Evolutionary conservation across 2,797 vertebrate genomes (phyloP).

Genomic region (Acanthurus leucopareius): DNA sequence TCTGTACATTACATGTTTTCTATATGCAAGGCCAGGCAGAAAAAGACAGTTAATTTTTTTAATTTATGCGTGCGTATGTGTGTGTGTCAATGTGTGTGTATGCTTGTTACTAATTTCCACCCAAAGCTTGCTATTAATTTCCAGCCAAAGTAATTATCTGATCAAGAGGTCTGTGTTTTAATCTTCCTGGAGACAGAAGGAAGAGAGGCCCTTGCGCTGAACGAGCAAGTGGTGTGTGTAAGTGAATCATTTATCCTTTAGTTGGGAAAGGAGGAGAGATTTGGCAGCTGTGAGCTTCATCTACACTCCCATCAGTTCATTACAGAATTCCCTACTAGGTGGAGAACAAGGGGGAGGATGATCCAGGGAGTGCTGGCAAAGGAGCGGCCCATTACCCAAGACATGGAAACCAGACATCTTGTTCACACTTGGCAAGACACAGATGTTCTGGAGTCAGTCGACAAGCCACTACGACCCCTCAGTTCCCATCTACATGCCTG

Average conservation of each 20-base stretch:
- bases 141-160: conserved; percentile 78
- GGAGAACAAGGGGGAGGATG: conserved; percentile 69
- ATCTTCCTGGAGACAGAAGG: conserved; percentile 77
- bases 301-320: conserved; percentile 80
- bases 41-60: conserved; percentile 19
- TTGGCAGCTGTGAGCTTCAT: conserved; percentile 77
- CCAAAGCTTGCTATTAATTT: conserved; percentile 72
- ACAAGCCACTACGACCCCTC: conserved; percentile 44
- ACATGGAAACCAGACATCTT: conserved; percentile 72
- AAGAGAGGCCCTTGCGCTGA: conserved; percentile 53
- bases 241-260: conserved; percentile 79
- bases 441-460: conserved; percentile 65
- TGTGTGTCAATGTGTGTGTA: conserved; percentile 5
- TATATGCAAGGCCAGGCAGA: conserved; percentile 18
- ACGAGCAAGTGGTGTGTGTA: conserved; percentile 70
- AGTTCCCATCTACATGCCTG: conserved; percentile 20
- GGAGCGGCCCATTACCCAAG: conserved; percentile 68
- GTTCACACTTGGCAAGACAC: conserved; percentile 72
- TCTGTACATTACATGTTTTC: conserved; percentile 37
- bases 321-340: conserved; percentile 74
- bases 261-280: conserved; percentile 74
- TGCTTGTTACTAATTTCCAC: conserved; percentile 63
- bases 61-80: too few species aligned
- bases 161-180: conserved; percentile 78
- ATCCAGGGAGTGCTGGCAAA: conserved; percentile 63